Evolutionary conservation across 2,113 vertebrate genomes (phyloP).

Genomic region (Pseudonaja textilis): DNA sequence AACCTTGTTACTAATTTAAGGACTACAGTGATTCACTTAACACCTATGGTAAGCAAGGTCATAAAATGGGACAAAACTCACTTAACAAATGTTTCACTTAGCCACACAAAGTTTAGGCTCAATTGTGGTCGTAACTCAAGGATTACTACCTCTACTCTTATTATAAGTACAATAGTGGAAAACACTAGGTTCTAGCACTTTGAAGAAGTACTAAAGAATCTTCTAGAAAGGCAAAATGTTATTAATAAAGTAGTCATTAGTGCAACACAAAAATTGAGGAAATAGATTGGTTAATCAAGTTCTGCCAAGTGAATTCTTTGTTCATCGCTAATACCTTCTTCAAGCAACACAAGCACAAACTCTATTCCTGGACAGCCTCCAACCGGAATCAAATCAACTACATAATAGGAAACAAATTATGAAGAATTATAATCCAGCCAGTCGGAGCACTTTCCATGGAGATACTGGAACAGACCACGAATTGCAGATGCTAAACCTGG

Average conservation of each 20-base stretch:
- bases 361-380: neutral
- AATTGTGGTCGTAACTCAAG: neutral
- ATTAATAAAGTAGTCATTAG: neutral
- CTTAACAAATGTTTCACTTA: neutral
- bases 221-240: neutral
- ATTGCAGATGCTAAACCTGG: neutral
- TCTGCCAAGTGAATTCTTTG: neutral
- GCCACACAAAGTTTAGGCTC: neutral
- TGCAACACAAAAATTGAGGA: neutral
- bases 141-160: neutral
- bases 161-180: neutral
- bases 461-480: neutral
- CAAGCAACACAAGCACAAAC: neutral
- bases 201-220: neutral
- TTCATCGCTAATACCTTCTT: neutral
- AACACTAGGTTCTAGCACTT: neutral
- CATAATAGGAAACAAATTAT: neutral
- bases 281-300: neutral
- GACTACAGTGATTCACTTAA: too few relatives aligned
- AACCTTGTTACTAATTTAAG: too few relatives aligned
- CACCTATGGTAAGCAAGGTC: neutral
- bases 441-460: neutral
- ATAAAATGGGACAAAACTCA: neutral
- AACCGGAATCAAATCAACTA: neutral
- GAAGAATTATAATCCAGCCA: neutral